A percentile compares a stretch with the other conserved stretches of the same genome.
Conservation (phyloP, 1,140 invertebrate genomes). For the Scaptodrosophila lebanonensis region DNA sequence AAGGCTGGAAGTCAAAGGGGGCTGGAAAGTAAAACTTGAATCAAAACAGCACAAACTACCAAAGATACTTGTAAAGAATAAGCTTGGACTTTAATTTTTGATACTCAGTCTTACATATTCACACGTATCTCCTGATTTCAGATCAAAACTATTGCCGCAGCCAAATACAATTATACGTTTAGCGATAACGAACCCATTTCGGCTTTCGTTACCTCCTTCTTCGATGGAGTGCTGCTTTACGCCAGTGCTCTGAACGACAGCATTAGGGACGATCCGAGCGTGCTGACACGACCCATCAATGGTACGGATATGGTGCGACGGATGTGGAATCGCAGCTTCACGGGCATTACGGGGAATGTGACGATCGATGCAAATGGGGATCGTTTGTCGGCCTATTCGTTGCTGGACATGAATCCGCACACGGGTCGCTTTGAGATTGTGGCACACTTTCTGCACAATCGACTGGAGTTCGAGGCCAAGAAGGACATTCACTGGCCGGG, state of each 20-base stretch:
- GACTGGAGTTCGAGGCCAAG: constrained; percentile 82
- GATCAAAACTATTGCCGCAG: constrained; percentile 88
- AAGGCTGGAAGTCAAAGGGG: no score
- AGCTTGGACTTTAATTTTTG: constrained; percentile 12
- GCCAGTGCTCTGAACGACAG: constrained; percentile 93
- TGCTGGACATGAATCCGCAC: constrained; percentile 91
- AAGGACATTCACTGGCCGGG: constrained; percentile 93
- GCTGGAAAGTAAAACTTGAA: no score
- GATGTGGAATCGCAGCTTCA: constrained; percentile 92
- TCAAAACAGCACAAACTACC: no score
- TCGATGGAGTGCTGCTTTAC: constrained; percentile 96
- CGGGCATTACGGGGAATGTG: constrained; percentile 94
- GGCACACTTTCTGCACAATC: constrained; percentile 71
- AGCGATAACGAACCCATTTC: constrained; percentile 85
- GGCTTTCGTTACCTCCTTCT: constrained; percentile 95
- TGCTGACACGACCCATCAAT: constrained; percentile 79
- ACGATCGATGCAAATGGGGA: constrained; percentile 94
- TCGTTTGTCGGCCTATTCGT: constrained; percentile 91
- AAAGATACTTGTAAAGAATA: no score
- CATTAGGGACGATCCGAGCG: constrained; percentile 81
- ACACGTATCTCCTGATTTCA: constrained; percentile 47
- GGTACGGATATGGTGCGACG: constrained; percentile 84
- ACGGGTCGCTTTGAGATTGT: constrained; percentile 87
- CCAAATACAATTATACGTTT: constrained; percentile 89
- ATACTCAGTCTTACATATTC: no score